Percentiles rank a stretch among this genome's conserved stretches.
Conservation (phyloP, 2,797 vertebrate genomes). For the Enteromius treurensis region DNA sequence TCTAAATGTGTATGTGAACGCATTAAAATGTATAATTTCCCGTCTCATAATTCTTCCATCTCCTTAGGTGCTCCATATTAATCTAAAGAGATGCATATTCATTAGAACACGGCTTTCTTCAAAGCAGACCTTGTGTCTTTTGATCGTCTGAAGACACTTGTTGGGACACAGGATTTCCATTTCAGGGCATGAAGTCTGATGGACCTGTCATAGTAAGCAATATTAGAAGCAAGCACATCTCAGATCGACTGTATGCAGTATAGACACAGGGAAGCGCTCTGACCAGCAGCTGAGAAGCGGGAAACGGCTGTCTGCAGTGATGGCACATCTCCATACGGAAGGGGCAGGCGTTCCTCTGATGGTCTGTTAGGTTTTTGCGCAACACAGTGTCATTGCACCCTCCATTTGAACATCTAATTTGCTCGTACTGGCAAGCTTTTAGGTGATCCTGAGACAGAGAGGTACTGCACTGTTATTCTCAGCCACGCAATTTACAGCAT, state of each 20-base stretch:
- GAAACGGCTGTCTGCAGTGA: constrained; percentile 60
- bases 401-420: constrained; percentile 76
- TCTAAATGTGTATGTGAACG: background rate
- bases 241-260: background rate
- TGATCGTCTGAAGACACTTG: constrained; percentile 80
- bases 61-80: background rate
- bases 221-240: background rate
- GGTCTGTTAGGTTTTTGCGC: constrained; percentile 80
- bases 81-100: background rate
- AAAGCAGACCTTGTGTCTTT: constrained; percentile 79
- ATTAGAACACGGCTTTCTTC: background rate
- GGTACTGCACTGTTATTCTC: background rate
- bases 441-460: constrained; percentile 83
- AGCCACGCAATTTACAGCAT: background rate
- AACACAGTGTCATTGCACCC: constrained; percentile 77
- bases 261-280: background rate
- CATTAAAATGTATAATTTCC: background rate
- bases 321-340: constrained; percentile 76
- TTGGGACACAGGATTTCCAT: constrained; percentile 84
- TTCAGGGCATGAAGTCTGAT: constrained; percentile 81
- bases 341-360: constrained; percentile 73
- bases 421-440: constrained; percentile 82
- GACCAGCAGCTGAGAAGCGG: constrained; percentile 54
- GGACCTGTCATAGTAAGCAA: constrained; percentile 75
- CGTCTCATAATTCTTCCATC: background rate